A percentile compares a stretch with the other conserved stretches of the same genome.
phyloP scores from a whole-genome alignment of 2,113 vertebrate species.

The Aptenodytes patagonicus region DNA sequence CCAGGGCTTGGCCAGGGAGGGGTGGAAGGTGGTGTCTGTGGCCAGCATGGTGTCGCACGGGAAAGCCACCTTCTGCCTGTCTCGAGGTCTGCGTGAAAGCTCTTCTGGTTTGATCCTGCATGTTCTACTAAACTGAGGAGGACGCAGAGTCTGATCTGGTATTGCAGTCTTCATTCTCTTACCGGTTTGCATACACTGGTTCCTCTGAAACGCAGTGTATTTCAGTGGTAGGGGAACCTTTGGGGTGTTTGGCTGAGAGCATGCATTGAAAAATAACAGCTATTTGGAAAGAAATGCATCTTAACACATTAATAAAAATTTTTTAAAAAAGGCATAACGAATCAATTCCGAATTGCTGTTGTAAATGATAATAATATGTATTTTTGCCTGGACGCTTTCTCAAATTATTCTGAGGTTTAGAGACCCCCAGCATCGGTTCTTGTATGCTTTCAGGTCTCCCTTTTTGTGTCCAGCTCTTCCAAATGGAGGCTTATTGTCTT shows the following conservation, averaged over 20 bases:
- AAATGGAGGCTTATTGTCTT: accelerated
- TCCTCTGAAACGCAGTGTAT: accelerated
- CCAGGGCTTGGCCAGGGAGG: accelerated
- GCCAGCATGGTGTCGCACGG: accelerated
- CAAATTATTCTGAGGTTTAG: too few species aligned
- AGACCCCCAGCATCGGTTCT: not conserved
- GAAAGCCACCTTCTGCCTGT: not conserved
- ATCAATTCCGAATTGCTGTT: not conserved
- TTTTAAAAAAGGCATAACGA: too few species aligned
- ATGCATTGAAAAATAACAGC: accelerated
- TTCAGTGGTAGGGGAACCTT: not conserved
- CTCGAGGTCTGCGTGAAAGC: not conserved
- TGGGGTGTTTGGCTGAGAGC: not conserved
- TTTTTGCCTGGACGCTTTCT: not conserved
- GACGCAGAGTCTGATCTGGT: not conserved
- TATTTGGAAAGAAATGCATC: accelerated
- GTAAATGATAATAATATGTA: not conserved
- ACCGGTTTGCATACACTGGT: accelerated
- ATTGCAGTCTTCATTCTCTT: accelerated
- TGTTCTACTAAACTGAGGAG: not conserved
- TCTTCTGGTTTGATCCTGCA: accelerated
- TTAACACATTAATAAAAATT: too few species aligned
- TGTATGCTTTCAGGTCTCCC: not conserved
- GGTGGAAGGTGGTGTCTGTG: not conserved
- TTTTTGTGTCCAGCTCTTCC: not conserved